Conservation (phyloP, 2,888 invertebrate genomes). For the Reticulitermes lucifugus region DNA sequence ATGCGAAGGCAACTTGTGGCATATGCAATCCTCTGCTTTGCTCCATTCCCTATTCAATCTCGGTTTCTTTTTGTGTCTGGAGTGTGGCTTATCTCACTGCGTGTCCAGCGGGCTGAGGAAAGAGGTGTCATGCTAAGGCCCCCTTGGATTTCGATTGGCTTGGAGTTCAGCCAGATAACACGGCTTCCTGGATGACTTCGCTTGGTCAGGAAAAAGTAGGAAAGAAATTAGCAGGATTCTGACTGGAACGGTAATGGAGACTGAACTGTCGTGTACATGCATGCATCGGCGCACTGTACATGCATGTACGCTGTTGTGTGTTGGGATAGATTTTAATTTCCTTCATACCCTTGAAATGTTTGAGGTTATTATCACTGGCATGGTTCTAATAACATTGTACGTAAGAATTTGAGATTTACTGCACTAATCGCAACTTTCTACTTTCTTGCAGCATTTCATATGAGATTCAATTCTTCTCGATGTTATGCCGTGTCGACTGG, state of each 20-base stretch:
- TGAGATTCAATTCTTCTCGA: no score
- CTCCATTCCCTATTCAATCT: neutral
- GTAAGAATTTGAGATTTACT: no score
- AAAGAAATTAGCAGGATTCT: neutral
- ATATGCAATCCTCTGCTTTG: neutral
- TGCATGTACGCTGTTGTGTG: neutral
- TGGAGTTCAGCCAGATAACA: neutral
- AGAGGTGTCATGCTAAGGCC: neutral
- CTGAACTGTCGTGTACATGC: neutral
- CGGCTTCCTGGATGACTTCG: neutral
- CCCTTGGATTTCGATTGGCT: neutral
- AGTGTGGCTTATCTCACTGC: neutral
- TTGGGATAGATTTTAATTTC: neutral
- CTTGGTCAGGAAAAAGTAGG: neutral
- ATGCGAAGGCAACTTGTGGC: no score
- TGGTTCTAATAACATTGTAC: no score
- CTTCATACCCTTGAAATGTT: neutral
- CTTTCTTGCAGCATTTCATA: no score
- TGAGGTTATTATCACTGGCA: neutral
- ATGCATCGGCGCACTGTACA: neutral
- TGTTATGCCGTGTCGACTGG: no score
- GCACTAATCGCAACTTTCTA: no score
- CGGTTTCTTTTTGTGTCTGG: neutral
- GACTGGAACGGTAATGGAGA: neutral
- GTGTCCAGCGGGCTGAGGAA: neutral